Evolutionary conservation across 2,888 invertebrate genomes (phyloP).

Genomic region (Chymomyza fuscimana): DNA sequence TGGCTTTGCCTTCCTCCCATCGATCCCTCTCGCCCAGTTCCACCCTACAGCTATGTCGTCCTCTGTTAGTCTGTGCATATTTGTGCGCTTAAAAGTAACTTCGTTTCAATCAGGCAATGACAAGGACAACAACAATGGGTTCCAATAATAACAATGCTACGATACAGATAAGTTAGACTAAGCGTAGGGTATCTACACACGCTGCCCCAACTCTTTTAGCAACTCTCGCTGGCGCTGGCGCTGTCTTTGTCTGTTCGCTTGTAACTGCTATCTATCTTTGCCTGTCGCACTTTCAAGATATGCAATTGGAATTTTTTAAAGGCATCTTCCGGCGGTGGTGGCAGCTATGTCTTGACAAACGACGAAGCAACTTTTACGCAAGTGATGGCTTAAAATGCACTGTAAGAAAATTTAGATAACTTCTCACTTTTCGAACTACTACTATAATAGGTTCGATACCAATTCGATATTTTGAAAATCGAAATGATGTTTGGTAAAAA

Average conservation of each 20-base stretch:
- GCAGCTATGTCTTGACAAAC: slow-evolving; percentile 36
- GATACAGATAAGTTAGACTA: background rate
- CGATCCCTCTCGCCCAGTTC: no score
- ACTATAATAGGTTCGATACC: no score
- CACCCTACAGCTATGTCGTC: background rate
- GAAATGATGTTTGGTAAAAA: no score
- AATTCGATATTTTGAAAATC: no score
- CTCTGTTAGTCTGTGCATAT: slow-evolving; percentile 4
- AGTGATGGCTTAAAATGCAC: background rate
- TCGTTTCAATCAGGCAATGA: slow-evolving; percentile 62
- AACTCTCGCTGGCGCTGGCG: no score
- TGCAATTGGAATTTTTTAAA: slow-evolving; percentile 36
- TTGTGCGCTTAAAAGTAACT: slow-evolving; percentile 42
- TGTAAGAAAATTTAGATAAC: background rate
- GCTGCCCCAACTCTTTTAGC: background rate
- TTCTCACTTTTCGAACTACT: no score
- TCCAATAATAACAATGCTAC: background rate
- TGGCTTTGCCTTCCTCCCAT: background rate
- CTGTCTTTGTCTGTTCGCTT: no score
- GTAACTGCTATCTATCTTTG: no score
- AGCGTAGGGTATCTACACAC: background rate
- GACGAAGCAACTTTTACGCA: slow-evolving; percentile 11
- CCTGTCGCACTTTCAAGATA: background rate
- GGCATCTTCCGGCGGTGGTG: slow-evolving; percentile 7
- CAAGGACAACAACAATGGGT: background rate